Base-by-base conservation (phyloP, 1,140 invertebrate genomes). In the Heliconius congener region DNA sequence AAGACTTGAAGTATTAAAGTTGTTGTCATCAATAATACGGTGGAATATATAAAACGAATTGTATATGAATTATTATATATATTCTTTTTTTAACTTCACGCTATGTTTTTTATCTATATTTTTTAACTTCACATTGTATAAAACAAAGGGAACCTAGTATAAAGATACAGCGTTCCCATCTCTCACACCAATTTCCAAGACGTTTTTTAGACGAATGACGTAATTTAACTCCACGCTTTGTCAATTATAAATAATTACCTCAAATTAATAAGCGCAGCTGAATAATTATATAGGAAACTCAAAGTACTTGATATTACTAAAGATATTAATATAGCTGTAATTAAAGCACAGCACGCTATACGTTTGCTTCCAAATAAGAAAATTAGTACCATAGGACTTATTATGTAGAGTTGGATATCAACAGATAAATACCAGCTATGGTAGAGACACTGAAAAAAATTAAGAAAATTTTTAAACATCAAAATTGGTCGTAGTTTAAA, bases 401-500 rank as follows among this genome's bases (percentile, higher is more conserved):
- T 71, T 13, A 96, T 83, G 82, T 96, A 97, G 74, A 97, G 95
- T 87, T 97, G 97, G 92, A 97, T 96, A 84, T 98, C 97, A 39
- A 97, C 96, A 2, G 97, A 92, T 46, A 96, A 73, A 78, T 95
- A 95, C 95, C 95, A 96, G 0, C 94, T 89, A 19, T 95, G 95
- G 0, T 75, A 72, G 3, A 95, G 73, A 87, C 97, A 97, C 96
- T 96, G 86, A 66, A 88, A 88, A n/a, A 73, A 19, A 39, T 75
- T 66, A 74, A 23, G 39, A 19, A 19, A 19, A 37, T 37, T 42
- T 42, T 42, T 16, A 46, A 46, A 46, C 4, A 46, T 6, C 8
- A 37, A 37, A 37, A 37, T 37, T 37, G 0, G 8, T 6, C 6
- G 6, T 37, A 37, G 5, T 6, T 37, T 37, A 8, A 37, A 37